These are phyloP conservation scores for Metallyticus violacea DNA, from an alignment of 2,888 invertebrate species.

Conservation along the genomic window DNA sequence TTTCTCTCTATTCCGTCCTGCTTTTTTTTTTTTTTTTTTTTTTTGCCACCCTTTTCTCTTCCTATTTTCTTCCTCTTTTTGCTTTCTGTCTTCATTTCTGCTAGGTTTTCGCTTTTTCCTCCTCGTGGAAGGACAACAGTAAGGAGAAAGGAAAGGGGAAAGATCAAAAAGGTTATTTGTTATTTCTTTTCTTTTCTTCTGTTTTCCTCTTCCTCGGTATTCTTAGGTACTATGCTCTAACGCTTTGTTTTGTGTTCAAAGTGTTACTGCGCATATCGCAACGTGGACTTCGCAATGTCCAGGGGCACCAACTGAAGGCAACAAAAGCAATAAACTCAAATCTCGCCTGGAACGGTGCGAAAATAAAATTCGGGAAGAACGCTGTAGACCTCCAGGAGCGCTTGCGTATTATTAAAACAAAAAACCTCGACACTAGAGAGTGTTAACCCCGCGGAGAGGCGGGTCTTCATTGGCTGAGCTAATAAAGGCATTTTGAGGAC, in stretches of 20 bases:
- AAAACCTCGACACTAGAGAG: conserved; percentile 8
- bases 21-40: too few species aligned
- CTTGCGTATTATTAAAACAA: neutral
- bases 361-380: neutral
- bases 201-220: too few species aligned
- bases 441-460: conserved; percentile 24
- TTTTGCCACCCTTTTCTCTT: too few species aligned
- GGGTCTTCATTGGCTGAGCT: conserved; percentile 32
- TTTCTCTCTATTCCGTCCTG: too few species aligned
- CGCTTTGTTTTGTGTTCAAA: too few species aligned
- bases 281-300: too few species aligned
- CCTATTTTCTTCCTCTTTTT: neutral
- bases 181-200: neutral
- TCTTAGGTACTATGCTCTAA: too few species aligned
- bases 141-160: too few species aligned
- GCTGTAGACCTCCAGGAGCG: neutral
- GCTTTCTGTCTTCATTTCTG: neutral
- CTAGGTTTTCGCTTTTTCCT: neutral
- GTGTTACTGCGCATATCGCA: too few species aligned
- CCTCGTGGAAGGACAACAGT: too few species aligned
- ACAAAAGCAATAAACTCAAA: neutral
- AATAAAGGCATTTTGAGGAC: conserved; percentile 31
- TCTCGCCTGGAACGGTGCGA: neutral
- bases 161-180: too few species aligned
- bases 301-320: neutral